A percentile compares a stretch with the other conserved stretches of the same genome.
Evolutionary conservation across 2,888 invertebrate species (phyloP).

Genomic region (Zygaena filipendulae): DNA sequence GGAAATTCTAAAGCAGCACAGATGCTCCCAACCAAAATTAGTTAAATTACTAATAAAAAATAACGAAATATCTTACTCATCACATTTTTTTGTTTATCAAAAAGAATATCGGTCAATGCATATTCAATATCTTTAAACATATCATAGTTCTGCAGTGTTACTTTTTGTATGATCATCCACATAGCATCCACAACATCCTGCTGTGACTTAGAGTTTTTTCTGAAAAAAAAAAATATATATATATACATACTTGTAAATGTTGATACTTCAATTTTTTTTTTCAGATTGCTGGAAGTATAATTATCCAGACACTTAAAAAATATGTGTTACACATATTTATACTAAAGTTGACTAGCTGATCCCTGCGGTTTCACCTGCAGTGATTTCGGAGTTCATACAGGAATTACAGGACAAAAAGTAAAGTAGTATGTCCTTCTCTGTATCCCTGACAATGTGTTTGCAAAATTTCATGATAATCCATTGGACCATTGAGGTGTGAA

Average conservation of each 20-base stretch:
- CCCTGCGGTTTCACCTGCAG: no score
- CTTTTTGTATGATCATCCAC: constrained; percentile 50
- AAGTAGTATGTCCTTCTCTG: no score
- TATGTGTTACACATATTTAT: no score
- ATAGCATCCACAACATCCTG: constrained; percentile 60
- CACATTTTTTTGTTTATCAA: constrained; percentile 53
- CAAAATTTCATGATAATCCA: no score
- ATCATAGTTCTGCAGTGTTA: constrained; percentile 50
- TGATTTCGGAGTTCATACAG: no score
- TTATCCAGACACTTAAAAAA: not conserved
- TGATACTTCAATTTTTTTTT: not conserved
- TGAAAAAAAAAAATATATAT: constrained; percentile 23
- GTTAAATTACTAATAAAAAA: not conserved
- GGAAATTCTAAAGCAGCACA: no score
- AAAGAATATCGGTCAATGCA: no score
- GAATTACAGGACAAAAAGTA: no score
- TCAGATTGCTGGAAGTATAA: not conserved
- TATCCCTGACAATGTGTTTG: no score
- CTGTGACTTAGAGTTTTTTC: constrained; percentile 53
- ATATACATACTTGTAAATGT: no score
- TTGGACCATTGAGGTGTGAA: no score
- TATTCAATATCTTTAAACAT: constrained; percentile 68
- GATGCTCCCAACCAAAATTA: not conserved
- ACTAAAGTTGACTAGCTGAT: no score
- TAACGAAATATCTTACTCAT: constrained; percentile 47